These are phyloP conservation scores for Lathronympha strigana DNA, from an alignment of 2,888 invertebrate genomes.

Conservation along the genomic window DNA sequence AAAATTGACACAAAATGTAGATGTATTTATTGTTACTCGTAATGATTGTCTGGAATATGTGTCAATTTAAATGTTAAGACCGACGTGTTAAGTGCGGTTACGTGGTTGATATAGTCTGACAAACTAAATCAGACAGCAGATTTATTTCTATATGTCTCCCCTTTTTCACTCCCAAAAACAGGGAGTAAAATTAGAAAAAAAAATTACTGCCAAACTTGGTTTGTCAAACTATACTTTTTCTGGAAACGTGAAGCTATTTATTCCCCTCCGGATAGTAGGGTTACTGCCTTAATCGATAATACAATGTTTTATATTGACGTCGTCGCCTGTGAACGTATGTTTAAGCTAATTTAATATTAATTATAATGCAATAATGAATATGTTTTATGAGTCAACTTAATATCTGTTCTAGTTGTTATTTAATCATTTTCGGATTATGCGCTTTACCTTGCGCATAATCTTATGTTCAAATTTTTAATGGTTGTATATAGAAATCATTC, in stretches of 20 bases:
- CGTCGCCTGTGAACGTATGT: constrained; percentile 16
- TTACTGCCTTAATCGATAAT: constrained; percentile 20
- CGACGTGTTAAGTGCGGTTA: constrained; percentile 13
- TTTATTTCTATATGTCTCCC: no score
- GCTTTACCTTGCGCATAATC: constrained; percentile 10
- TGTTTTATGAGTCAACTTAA: constrained; percentile 16
- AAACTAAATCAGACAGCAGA: no score
- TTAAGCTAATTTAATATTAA: constrained; percentile 21
- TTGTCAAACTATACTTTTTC: no score
- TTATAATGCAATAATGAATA: constrained; percentile 28
- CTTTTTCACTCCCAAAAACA: no score
- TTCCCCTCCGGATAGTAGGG: constrained; percentile 28
- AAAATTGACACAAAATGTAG: constrained; percentile 40
- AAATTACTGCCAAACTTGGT: no score
- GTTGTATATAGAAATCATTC: constrained; percentile 23
- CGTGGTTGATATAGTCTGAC: constrained; percentile 17
- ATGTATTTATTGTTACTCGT: constrained; percentile 37
- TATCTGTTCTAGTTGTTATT: constrained; percentile 27
- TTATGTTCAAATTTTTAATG: constrained; percentile 20
- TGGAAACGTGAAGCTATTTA: constrained; percentile 19
- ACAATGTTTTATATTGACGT: constrained; percentile 21
- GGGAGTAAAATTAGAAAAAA: no score
- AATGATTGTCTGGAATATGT: constrained; percentile 26
- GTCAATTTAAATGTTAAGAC: constrained; percentile 22
- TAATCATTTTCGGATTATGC: constrained; percentile 13